phyloP scores from a whole-genome alignment of 2,113 vertebrate genomes.

The Oenanthe melanoleuca region DNA sequence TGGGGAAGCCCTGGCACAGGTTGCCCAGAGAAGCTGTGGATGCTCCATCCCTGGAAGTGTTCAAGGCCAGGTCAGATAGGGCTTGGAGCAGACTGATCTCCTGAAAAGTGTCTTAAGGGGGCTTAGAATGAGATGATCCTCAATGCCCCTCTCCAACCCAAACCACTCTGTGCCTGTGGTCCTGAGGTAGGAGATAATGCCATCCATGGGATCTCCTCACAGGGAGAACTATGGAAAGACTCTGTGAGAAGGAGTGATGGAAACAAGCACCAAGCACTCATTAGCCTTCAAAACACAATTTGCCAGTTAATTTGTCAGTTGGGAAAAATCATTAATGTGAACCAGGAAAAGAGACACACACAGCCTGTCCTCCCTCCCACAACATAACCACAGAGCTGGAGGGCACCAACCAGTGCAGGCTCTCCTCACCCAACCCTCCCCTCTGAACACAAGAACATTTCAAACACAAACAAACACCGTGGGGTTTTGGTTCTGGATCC shows the following conservation, averaged over 20 bases:
- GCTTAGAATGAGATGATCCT: not conserved
- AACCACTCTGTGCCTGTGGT: not conserved
- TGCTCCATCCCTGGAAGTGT: not conserved
- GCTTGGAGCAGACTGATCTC: not conserved
- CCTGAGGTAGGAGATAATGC: not conserved
- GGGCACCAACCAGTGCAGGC: fast-evolving
- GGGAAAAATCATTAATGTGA: not conserved
- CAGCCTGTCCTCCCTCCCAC: not conserved
- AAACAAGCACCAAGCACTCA: not conserved
- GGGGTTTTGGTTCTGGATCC: not conserved
- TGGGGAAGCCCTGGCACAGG: not conserved
- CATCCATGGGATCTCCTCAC: not conserved
- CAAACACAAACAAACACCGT: not conserved
- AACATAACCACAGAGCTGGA: fast-evolving
- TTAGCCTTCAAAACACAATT: not conserved
- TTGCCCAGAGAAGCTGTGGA: not conserved
- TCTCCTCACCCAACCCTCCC: not conserved
- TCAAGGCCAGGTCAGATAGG: not conserved
- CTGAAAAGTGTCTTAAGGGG: not conserved
- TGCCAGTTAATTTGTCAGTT: not conserved
- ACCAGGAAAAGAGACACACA: not conserved
- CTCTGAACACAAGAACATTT: not conserved
- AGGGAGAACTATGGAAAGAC: fast-evolving
- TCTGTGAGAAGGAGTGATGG: not conserved
- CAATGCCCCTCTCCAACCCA: not conserved